Evolutionary conservation across 1,140 invertebrate genomes (phyloP).

Genomic region (Sitobion miscanthi): DNA sequence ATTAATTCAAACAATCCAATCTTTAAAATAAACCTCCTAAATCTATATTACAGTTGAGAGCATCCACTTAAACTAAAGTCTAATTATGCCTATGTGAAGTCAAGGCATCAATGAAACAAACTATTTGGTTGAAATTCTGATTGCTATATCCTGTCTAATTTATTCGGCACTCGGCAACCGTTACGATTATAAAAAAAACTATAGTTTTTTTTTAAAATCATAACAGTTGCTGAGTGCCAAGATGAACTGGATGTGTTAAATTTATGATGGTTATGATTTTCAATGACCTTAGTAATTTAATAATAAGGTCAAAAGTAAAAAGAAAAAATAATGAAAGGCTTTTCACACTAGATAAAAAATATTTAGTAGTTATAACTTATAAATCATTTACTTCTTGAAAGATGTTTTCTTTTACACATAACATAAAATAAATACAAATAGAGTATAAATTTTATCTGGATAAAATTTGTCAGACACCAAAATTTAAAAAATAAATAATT

Average conservation of each 20-base stretch:
- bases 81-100: not conserved
- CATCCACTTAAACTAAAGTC: not conserved
- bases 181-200: too few relatives aligned
- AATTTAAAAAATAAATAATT: slow-evolving; percentile 14
- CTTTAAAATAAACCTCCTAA: not conserved
- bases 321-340: not conserved
- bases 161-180: too few relatives aligned
- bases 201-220: too few relatives aligned
- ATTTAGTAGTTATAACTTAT: not conserved
- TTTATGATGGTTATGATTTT: not conserved
- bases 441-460: slow-evolving; percentile 16
- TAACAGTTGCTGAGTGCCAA: too few relatives aligned
- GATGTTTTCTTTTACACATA: not conserved
- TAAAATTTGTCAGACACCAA: slow-evolving; percentile 32
- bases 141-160: not conserved
- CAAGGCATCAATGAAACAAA: not conserved
- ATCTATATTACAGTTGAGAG: not conserved
- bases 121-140: not conserved
- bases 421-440: slow-evolving; percentile 1
- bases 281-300: not conserved
- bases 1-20: not conserved
- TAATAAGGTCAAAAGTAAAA: not conserved
- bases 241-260: too few relatives aligned
- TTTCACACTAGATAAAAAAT: not conserved
- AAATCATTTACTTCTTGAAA: not conserved